Percentiles rank a stretch among this genome's conserved stretches.
phyloP scores from a whole-genome alignment of 23 tunicate species.

The Ascidia mentula region DNA sequence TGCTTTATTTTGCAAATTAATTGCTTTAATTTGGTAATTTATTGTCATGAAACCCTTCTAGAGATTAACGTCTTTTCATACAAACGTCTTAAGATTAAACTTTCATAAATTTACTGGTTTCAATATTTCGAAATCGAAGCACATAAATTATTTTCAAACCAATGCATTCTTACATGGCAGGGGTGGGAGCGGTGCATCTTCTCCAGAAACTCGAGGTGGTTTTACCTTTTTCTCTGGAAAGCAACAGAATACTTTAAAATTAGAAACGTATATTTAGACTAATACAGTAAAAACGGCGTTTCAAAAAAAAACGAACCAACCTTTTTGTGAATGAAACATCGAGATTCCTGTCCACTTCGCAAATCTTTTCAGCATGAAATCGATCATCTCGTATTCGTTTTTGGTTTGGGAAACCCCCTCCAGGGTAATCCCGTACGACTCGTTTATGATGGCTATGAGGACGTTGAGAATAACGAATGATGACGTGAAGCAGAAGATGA shows the following conservation, averaged over 20 bases:
- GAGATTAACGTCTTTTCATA: too few relatives aligned
- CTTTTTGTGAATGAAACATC: slow-evolving; percentile 7
- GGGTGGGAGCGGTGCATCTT: slow-evolving; percentile 44
- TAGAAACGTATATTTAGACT: not conserved
- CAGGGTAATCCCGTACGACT: slow-evolving; percentile 70
- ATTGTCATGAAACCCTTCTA: too few relatives aligned
- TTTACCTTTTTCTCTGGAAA: slow-evolving; percentile 23
- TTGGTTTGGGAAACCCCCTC: slow-evolving; percentile 11
- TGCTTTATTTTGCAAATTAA: too few relatives aligned
- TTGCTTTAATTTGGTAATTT: too few relatives aligned
- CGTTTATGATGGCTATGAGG: slow-evolving; percentile 92
- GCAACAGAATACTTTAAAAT: not conserved
- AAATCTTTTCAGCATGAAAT: slow-evolving; percentile 87
- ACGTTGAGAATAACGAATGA: slow-evolving; percentile 86
- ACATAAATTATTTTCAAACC: too few relatives aligned
- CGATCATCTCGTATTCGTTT: slow-evolving; percentile 90
- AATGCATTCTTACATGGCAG: slow-evolving; percentile 42
- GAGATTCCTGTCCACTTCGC: slow-evolving; percentile 79
- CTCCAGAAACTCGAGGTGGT: slow-evolving; percentile 10
- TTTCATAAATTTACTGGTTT: too few relatives aligned
- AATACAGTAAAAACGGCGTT: too few relatives aligned
- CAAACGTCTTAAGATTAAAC: too few relatives aligned
- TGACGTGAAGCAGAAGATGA: slow-evolving; percentile 87
- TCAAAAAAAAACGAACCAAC: not conserved
- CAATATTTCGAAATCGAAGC: too few relatives aligned